These are phyloP conservation scores for Salvelinus alpinus DNA, from an alignment of 2,113 vertebrate species.

Conservation along the genomic window DNA sequence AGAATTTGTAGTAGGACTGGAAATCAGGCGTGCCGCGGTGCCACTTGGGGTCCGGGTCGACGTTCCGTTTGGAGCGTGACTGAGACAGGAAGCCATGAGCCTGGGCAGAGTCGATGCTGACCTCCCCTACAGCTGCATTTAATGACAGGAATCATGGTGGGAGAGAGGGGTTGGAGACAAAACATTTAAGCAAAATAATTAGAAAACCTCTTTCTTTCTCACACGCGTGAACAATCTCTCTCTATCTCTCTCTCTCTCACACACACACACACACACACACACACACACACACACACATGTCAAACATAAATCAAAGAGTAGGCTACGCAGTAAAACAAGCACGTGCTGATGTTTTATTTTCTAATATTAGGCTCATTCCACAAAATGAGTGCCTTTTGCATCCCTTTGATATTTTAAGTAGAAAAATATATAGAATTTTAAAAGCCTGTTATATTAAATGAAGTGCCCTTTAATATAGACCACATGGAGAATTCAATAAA, in stretches of 20 bases:
- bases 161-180: not conserved
- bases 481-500: too few species aligned
- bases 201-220: too few species aligned
- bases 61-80: constrained; percentile 56
- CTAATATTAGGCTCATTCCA: too few species aligned
- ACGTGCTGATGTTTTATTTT: not conserved
- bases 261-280: too few species aligned
- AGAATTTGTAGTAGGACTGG: constrained; percentile 74
- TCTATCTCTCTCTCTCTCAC: not conserved
- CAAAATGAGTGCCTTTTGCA: too few species aligned
- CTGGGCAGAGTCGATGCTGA: constrained; percentile 53
- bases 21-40: constrained; percentile 63
- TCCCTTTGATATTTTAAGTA: too few species aligned
- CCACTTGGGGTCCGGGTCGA: constrained; percentile 63
- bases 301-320: not conserved
- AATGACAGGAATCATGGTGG: constrained; percentile 18
- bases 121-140: not conserved
- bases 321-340: not conserved
- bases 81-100: constrained; percentile 67
- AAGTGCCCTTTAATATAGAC: too few species aligned
- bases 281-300: not conserved
- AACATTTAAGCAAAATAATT: not conserved
- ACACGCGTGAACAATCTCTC: not conserved
- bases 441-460: too few species aligned
- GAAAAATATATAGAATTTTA: too few species aligned